These are phyloP conservation scores for Anthopleura sola DNA, from an alignment of 64 coral and sea anemone genomes.

Conservation along the genomic window DNA sequence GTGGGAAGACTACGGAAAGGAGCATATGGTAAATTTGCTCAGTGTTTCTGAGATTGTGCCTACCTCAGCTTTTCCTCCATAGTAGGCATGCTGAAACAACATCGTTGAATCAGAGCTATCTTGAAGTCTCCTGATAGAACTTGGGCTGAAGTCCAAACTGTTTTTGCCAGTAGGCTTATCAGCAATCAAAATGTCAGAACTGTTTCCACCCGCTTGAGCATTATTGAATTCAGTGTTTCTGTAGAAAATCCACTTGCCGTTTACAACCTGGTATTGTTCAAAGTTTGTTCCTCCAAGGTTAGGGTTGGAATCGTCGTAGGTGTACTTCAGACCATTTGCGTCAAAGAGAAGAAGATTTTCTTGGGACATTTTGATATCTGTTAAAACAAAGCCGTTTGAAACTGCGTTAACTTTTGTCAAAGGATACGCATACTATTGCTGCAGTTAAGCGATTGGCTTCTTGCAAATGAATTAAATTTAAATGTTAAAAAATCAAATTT, in stretches of 20 bases:
- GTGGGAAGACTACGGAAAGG: no score
- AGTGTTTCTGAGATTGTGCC: neutral
- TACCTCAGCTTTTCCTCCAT: slow-evolving; percentile 15
- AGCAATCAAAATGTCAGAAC: neutral
- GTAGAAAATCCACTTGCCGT: slow-evolving; percentile 38
- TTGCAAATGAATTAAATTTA: no score
- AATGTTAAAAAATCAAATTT: slow-evolving; percentile 38
- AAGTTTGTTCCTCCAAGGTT: neutral
- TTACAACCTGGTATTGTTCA: neutral
- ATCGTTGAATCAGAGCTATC: neutral
- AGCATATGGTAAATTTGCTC: no score
- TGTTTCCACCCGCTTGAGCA: neutral
- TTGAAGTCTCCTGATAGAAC: slow-evolving; percentile 7
- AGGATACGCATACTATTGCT: no score
- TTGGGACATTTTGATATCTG: neutral
- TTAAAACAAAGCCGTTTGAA: neutral
- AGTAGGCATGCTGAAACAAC: slow-evolving; percentile 31
- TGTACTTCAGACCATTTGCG: neutral
- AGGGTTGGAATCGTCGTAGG: neutral
- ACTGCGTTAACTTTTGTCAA: no score
- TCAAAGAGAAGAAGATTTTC: neutral
- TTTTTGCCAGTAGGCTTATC: neutral
- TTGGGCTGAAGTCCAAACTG: neutral
- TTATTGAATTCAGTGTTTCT: neutral
- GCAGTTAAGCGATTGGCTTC: no score